Evolutionary conservation across 2,888 invertebrate species (phyloP), one percentile per base, ranked within the genome.

Genomic region (Cheilosia pagana): DNA sequence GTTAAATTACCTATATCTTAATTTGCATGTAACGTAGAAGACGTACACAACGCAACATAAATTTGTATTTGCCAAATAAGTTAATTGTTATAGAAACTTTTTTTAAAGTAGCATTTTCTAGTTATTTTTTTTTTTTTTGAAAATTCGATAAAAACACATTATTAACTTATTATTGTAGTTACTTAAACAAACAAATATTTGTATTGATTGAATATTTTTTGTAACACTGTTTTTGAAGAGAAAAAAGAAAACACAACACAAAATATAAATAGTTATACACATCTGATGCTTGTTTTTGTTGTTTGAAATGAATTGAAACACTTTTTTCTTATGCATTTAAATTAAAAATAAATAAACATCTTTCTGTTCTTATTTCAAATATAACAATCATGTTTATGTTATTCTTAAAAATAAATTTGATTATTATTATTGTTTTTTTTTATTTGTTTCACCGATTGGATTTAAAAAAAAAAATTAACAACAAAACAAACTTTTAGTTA

Each of bases 401-500:
- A 53, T 60, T 60, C 41, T 39, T 41, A n/a, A 59, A 81, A 81
- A 78, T 55, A 65, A 70, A 82, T 71, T 71, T 71, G 43, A 71
- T 53, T 55, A 74, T 52, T 75, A 53, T 63, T 63, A 52, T 77
- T 74, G 57, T 68, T 63, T 48, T 76, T 48, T 76, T 77, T 72
- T 71, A 62, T 79, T 78, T 76, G 50, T 86, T 85, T 79, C 59
- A 53, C 67, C 74, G 28, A 48, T 70, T 79, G 57, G 74, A 55
- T 57, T 55, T 62, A 71, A 70, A 83, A 88, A 86, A 78, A 81
- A 63, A 16, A 83, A 71, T 68, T 57, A 65, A 77, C 63, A 75
- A 71, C 75, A 87, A 86, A 87, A 81, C 50, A 75, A 71, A 86
- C 87, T 86, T 87, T 87, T 90, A 91, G 91, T 91, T 87, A 91